A percentile compares a stretch with the other conserved stretches of the same genome.
phyloP scores from a whole-genome alignment of 2,113 vertebrate genomes.

The Gymnocephalus cernua region DNA sequence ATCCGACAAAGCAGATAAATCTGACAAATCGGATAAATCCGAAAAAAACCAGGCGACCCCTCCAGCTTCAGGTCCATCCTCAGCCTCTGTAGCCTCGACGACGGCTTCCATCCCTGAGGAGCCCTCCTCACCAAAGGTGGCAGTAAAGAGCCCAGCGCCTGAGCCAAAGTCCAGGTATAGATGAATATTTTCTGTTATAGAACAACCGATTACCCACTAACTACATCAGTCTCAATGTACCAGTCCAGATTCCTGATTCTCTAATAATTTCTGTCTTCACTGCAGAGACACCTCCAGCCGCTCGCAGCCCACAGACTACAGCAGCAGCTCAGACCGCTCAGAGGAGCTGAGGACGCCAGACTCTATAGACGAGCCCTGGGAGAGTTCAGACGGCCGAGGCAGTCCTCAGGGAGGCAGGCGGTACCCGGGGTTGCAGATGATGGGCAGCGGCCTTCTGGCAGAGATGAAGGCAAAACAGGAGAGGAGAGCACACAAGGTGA shows the following conservation, averaged over 20 bases:
- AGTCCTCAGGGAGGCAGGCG: conserved; percentile 92
- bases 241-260: neutral
- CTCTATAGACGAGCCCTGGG: conserved; percentile 88
- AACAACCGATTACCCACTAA: neutral
- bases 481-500: conserved; percentile 92
- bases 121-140: conserved; percentile 87
- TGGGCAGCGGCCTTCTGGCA: conserved; percentile 93
- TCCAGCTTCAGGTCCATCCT: conserved; percentile 57
- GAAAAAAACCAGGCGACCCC: conserved; percentile 76
- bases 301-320: conserved; percentile 79
- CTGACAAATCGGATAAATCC: conserved; percentile 82
- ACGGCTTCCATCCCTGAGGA: conserved; percentile 82
- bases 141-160: conserved; percentile 80
- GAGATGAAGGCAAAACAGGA: conserved; percentile 99
- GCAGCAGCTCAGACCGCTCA: conserved; percentile 85
- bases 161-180: conserved; percentile 81
- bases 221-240: neutral
- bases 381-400: conserved; percentile 83
- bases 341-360: conserved; percentile 93
- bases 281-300: conserved; percentile 72
- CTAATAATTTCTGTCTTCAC: neutral
- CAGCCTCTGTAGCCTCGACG: conserved; percentile 23
- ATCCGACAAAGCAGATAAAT: conserved; percentile 87
- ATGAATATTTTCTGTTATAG: neutral
- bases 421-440: conserved; percentile 91